A percentile compares a stretch with the other conserved stretches of the same genome.
These are phyloP conservation scores for Cetoscarus ocellatus DNA, from an alignment of 2,797 vertebrate genomes.

Conservation along the genomic window DNA sequence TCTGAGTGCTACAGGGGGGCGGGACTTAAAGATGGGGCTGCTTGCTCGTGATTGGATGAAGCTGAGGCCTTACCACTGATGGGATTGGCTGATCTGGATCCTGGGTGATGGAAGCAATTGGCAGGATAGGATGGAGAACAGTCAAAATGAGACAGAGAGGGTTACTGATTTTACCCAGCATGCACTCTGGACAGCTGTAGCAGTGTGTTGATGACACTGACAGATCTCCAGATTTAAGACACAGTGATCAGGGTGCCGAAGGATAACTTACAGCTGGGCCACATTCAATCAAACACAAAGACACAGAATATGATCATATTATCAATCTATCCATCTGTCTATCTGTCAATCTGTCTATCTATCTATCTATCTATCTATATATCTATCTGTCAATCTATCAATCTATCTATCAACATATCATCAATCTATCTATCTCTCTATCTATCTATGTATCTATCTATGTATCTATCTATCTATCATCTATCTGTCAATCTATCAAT, in stretches of 20 bases:
- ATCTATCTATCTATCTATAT: no score
- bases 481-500: no score
- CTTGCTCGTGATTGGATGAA: conserved; percentile 79
- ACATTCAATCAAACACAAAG: no score
- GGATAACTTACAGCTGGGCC: no score
- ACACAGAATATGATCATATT: no score
- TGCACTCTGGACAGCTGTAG: conserved; percentile 76
- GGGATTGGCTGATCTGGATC: conserved; percentile 99
- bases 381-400: no score
- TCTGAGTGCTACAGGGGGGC: conserved; percentile 38
- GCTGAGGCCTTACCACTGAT: conserved; percentile 95
- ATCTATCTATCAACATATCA: no score
- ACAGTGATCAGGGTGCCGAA: not conserved
- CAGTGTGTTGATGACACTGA: conserved; percentile 27
- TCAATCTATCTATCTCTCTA: no score
- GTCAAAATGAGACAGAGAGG: conserved; percentile 81
- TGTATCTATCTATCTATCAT: no score
- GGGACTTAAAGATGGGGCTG: conserved; percentile 34
- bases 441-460: no score
- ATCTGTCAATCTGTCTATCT: no score
- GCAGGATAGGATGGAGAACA: conserved; percentile 88
- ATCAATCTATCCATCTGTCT: no score
- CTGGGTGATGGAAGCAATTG: conserved; percentile 93
- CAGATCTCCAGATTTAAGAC: conserved; percentile 17
- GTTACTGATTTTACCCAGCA: conserved; percentile 81